Evolutionary conservation across 2,797 vertebrate species (phyloP).

Genomic region (Saxicola maurus): DNA sequence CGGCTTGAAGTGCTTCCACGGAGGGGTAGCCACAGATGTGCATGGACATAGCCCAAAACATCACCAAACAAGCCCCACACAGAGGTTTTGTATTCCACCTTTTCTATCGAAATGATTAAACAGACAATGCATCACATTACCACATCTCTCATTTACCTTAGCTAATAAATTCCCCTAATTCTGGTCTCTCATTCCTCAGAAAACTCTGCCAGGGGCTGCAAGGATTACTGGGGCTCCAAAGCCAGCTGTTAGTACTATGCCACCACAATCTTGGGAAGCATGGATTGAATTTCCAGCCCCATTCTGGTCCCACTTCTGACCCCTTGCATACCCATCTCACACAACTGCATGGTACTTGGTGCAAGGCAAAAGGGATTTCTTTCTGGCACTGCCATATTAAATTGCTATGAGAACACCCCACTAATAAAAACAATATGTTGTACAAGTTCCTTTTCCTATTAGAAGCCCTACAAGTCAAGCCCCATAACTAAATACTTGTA

Average conservation of each 20-base stretch:
- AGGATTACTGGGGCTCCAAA: not conserved
- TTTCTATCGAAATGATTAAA: not conserved
- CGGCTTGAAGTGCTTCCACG: not conserved
- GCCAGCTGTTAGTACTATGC: not conserved
- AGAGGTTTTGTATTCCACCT: not conserved
- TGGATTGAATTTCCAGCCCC: not conserved
- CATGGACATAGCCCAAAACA: not conserved
- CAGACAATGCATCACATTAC: not conserved
- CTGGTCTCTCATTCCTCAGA: not conserved
- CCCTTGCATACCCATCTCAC: not conserved
- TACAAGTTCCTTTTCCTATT: not conserved
- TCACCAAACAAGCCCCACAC: not conserved
- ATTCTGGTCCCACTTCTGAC: not conserved
- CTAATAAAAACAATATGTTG: slow-evolving; percentile 5
- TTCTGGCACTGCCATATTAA: not conserved
- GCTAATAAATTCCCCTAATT: not conserved
- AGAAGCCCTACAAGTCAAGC: slow-evolving; percentile 23
- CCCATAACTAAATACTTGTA: slow-evolving; percentile 11
- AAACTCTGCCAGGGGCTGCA: not conserved
- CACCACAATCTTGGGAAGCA: not conserved
- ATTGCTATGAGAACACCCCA: not conserved
- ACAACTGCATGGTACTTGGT: not conserved
- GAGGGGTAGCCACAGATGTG: not conserved
- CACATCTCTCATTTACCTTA: not conserved
- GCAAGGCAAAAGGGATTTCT: not conserved